Base-by-base conservation (phyloP, 2,113 vertebrate species). In the Oenanthe melanoleuca region DNA sequence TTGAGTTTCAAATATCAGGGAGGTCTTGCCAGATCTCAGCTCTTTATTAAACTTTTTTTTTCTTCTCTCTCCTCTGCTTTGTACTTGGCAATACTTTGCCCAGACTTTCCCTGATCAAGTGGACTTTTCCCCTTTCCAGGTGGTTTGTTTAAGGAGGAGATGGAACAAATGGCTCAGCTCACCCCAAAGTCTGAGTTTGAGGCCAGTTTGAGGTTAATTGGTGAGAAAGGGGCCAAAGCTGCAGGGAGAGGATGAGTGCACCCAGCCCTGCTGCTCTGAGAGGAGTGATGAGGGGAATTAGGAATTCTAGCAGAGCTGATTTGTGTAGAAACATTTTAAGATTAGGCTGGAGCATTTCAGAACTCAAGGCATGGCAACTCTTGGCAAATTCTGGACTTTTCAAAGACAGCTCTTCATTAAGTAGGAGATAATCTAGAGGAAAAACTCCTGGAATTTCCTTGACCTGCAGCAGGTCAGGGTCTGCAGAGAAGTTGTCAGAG, bases 31-130 rank as follows among this genome's bases (percentile, higher is more conserved):
- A 60, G 7, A 14, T 49, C 18, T 56, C 34, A 88, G 29, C 7
- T 77, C 2, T 44, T 73, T 20, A 15, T 56, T 47, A 19, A 47
- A 14, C 0, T 24, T 80, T 38, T 25, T 25, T 45, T 56, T 33
- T 44, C 14, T 7, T 5, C 1, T 3, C 1, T 2, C 22, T 42
- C 21, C 24, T 44, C 8, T 53, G 3, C 8, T 63, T 79, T 33
- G 24, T 22, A 5, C 21, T 33, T 66, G 11, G 10, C 5, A 59
- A 7, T 55, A 5, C 1, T 75, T 65, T 87, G 26, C 23, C 19
- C 29, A 5, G 5, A 12, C 47, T 69, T 26, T 63, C 17, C 17
- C 49, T 26, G 34, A 13, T 38, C 63, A 59, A 29, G 12, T 21
- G 45, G 56, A 14, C 24, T 49, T 83, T 52, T 56, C 13, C 25